Evolutionary conservation across 1,140 invertebrate species (phyloP), one percentile per base, ranked within the genome.

Genomic region (Scaptomyza montana): DNA sequence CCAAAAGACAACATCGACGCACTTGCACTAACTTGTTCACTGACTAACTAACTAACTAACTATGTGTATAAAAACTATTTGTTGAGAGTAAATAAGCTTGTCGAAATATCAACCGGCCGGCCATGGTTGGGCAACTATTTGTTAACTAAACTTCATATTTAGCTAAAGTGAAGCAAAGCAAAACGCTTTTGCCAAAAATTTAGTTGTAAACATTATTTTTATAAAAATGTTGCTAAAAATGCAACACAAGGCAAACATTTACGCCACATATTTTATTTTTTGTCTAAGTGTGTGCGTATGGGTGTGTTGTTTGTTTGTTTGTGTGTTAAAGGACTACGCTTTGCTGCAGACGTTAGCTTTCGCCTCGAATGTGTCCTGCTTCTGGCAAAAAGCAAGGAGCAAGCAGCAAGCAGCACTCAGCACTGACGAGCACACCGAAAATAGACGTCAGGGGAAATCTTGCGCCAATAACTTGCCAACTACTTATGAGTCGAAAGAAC

Each of bases 221-320:
- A 49, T 77, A 69, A 86, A 86, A 86, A 86, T 86, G 78, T 82
- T 86, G 67, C 82, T 59, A 43, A 86, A 86, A 86, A 86, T 82
- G 84, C 82, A 82, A 56, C 80, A 77, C 84, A 86, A 86, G 78
- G 82, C 82, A 86, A 86, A 86, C 78, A 86, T 86, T 86, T 78
- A 63, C 69, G 73, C 85, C 81, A 65, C 81, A 86, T 78, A 86
- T 86, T 78, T 71, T 78, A 80, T 80, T 75, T 71, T 55, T 65
- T 68, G 61, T 16, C 16, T 16, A 1, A 16, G 16, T 16, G 16
- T 16, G 16, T 16, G 16, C 16, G 16, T 16, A 16, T 16, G 16
- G 16, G 16, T 49, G 56, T 43, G 33, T 25, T 43, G 10, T 33
- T 36, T 51, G 36, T 36, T 9, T 41, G 46, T 39, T 46, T 49